Evolutionary conservation across 2,113 vertebrate species (phyloP).

Genomic region (Trogon melanurus): DNA sequence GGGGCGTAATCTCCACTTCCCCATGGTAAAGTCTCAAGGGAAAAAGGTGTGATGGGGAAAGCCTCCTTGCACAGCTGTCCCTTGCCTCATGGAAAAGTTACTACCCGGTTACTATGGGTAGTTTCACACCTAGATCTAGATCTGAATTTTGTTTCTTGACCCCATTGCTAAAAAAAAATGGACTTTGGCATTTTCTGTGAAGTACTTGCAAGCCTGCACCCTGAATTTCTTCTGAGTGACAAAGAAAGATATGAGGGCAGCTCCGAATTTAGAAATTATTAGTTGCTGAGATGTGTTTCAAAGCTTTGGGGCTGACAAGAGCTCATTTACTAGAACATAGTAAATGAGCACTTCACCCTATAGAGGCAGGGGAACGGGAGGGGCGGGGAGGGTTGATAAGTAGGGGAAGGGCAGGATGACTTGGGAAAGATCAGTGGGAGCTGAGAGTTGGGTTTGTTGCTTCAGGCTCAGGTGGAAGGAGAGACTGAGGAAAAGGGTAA

Average conservation of each 20-base stretch:
- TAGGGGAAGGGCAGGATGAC: neutral
- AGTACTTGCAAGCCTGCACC: neutral
- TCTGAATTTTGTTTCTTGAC: neutral
- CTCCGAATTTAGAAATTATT: neutral
- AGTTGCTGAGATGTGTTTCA: slow-evolving; percentile 4
- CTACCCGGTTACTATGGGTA: neutral
- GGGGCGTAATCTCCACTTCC: neutral
- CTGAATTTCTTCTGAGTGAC: neutral
- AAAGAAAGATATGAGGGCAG: neutral
- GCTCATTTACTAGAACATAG: neutral
- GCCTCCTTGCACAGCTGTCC: neutral
- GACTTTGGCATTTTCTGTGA: neutral
- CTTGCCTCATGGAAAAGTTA: neutral
- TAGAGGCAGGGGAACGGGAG: neutral
- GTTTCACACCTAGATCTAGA: neutral
- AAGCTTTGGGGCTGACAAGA: neutral
- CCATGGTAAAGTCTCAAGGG: fast-evolving
- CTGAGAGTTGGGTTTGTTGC: neutral
- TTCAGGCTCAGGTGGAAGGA: neutral
- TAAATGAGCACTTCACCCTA: neutral
- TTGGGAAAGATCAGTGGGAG: neutral
- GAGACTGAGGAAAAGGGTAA: neutral
- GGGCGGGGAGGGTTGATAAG: neutral
- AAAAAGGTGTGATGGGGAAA: neutral
- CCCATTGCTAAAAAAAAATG: neutral